phyloP scores from a whole-genome alignment of 2,888 invertebrate genomes.

The Gnatocerus cornutus region DNA sequence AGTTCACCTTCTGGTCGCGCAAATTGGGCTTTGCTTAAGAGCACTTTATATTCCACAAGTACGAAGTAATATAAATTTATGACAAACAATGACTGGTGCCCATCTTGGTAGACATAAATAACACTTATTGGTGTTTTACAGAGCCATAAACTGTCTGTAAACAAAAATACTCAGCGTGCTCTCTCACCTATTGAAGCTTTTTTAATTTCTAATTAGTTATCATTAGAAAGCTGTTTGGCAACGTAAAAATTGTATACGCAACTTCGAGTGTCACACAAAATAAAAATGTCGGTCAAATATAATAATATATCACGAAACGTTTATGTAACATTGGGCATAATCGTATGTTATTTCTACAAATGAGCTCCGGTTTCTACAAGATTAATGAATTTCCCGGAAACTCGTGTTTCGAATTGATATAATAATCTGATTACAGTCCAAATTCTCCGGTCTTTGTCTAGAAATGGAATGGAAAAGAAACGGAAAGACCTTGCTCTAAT shows the following conservation, averaged over 20 bases:
- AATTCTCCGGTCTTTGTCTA: too few species aligned
- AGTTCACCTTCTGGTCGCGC: too few species aligned
- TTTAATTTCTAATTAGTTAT: not conserved
- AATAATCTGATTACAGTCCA: slow-evolving; percentile 11
- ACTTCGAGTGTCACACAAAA: not conserved
- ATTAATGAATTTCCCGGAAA: slow-evolving; percentile 24
- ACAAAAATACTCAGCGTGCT: too few species aligned
- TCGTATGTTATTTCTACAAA: slow-evolving; percentile 20
- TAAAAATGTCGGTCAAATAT: slow-evolving; percentile 17
- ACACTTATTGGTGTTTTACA: not conserved
- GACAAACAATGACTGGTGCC: slow-evolving; percentile 3
- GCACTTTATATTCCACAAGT: slow-evolving; percentile 11
- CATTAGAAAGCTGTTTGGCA: slow-evolving; percentile 25
- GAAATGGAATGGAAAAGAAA: slow-evolving; percentile 19
- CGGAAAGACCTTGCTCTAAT: slow-evolving; percentile 29
- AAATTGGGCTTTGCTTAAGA: not conserved
- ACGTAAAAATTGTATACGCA: slow-evolving; percentile 1
- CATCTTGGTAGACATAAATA: slow-evolving; percentile 4
- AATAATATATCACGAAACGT: slow-evolving; percentile 28
- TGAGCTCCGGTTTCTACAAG: not conserved
- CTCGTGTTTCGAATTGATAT: not conserved
- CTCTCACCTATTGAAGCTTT: too few species aligned
- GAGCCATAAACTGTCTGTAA: not conserved
- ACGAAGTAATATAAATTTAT: not conserved
- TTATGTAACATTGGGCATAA: slow-evolving; percentile 28